Conservation (phyloP, 2,888 invertebrate species). For the Agrilus mali region DNA sequence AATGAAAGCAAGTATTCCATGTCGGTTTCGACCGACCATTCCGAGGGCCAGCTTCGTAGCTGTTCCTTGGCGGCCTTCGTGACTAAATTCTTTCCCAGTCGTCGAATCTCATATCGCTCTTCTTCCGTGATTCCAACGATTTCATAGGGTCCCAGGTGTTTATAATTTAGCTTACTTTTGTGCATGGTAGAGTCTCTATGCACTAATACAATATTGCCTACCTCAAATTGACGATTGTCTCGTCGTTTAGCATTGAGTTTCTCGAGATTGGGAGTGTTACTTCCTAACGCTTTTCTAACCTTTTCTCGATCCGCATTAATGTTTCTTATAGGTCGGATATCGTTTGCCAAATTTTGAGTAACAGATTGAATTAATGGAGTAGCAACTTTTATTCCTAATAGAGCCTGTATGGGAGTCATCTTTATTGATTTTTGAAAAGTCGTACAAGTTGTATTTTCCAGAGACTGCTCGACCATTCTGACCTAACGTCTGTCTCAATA, state of each 20-base stretch:
- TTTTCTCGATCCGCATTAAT: conserved; percentile 8
- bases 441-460: conserved; percentile 6
- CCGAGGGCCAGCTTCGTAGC: conserved; percentile 7
- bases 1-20: background rate
- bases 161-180: conserved; percentile 12
- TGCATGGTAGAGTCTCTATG: conserved; percentile 15
- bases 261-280: conserved; percentile 5
- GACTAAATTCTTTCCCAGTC: conserved; percentile 6
- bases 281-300: background rate
- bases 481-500: conserved; percentile 1
- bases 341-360: conserved; percentile 8
- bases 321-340: conserved; percentile 11
- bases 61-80: conserved; percentile 11
- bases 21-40: conserved; percentile 6
- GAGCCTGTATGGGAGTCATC: background rate
- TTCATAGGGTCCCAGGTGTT: conserved; percentile 14
- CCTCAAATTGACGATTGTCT: conserved; percentile 7
- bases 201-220: conserved; percentile 14
- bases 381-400: conserved; percentile 1
- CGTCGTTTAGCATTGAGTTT: conserved; percentile 9
- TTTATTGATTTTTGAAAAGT: conserved; percentile 4
- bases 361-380: conserved; percentile 14
- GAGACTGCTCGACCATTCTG: conserved; percentile 5
- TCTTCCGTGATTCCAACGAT: conserved; percentile 5
- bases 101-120: conserved; percentile 8